Percentiles rank a stretch among this genome's conserved stretches.
Conservation (phyloP, 2,888 invertebrate genomes). For the Caradrina kadenii region DNA sequence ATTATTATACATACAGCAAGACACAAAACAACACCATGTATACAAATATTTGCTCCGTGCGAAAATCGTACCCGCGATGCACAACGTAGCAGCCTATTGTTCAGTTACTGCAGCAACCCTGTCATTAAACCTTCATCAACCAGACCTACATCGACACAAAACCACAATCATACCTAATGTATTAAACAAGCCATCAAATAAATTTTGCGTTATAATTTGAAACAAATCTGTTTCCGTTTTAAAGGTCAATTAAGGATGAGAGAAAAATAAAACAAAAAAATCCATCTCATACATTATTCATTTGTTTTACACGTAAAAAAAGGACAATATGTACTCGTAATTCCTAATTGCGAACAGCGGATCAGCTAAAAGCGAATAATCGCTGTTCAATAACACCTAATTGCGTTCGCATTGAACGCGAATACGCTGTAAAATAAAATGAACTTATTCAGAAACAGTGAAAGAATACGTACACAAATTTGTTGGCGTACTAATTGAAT, state of each 20-base stretch:
- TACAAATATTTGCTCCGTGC: too few species aligned
- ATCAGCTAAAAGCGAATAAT: conserved; percentile 32
- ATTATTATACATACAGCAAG: too few species aligned
- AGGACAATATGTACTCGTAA: conserved; percentile 2
- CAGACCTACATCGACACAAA: too few species aligned
- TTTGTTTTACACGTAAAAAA: conserved; percentile 12
- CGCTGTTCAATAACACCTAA: conserved; percentile 29
- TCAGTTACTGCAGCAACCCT: too few species aligned
- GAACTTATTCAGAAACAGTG: conserved; percentile 15
- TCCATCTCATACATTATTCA: background rate
- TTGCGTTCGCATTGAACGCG: conserved; percentile 19
- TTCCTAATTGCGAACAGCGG: background rate
- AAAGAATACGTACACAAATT: conserved; percentile 24
- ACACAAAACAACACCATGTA: too few species aligned
- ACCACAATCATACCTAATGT: too few species aligned
- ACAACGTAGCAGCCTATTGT: too few species aligned
- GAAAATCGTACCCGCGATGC: too few species aligned
- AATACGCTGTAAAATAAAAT: conserved; percentile 20
- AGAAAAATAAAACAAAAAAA: background rate
- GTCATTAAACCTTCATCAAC: too few species aligned
- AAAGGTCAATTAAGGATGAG: background rate
- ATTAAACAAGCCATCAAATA: too few species aligned
- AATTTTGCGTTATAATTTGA: too few species aligned
- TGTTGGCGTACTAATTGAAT: conserved; percentile 30
- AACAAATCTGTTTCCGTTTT: background rate